Percentiles rank a stretch among this genome's conserved stretches.
Evolutionary conservation across 2,113 vertebrate species (phyloP).

Genomic region (Synodontis membranacea): DNA sequence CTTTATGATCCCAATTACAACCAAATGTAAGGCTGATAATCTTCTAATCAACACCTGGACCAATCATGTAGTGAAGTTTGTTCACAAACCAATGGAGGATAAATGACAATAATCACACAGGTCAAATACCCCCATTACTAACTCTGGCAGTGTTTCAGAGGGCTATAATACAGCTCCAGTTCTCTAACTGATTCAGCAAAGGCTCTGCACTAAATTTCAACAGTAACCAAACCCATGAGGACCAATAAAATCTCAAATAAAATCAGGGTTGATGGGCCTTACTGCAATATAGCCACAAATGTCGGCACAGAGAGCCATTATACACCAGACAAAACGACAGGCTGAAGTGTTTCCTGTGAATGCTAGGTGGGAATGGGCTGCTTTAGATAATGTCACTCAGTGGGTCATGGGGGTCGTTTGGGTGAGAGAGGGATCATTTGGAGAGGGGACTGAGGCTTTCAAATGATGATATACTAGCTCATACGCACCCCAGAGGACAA

Average conservation of each 20-base stretch:
- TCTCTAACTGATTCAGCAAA: slow-evolving; percentile 56
- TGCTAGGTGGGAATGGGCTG: slow-evolving; percentile 29
- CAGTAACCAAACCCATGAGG: slow-evolving; percentile 39
- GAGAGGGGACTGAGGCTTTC: background rate
- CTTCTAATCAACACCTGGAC: slow-evolving; percentile 11
- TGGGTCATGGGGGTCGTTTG: slow-evolving; percentile 27
- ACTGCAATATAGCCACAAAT: slow-evolving; percentile 42
- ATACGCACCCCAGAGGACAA: background rate
- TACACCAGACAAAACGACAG: slow-evolving; percentile 12
- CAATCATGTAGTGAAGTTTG: slow-evolving; percentile 34
- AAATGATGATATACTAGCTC: slow-evolving; percentile 18
- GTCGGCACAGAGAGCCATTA: slow-evolving; percentile 29
- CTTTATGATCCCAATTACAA: slow-evolving; percentile 8
- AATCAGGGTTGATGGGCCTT: slow-evolving; percentile 40
- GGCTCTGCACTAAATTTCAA: slow-evolving; percentile 51
- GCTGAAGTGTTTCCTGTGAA: slow-evolving; percentile 35
- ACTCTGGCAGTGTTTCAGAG: slow-evolving; percentile 54
- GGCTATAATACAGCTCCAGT: slow-evolving; percentile 51
- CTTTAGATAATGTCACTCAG: slow-evolving; percentile 32
- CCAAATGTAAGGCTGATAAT: slow-evolving; percentile 8
- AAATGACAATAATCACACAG: slow-evolving; percentile 18
- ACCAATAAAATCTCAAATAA: slow-evolving; percentile 49
- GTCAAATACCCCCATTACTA: slow-evolving; percentile 47
- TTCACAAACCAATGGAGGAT: slow-evolving; percentile 55
- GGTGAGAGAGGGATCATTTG: slow-evolving; percentile 22